Base-by-base conservation (phyloP, 2,888 invertebrate species). In the Mimas tiliae region DNA sequence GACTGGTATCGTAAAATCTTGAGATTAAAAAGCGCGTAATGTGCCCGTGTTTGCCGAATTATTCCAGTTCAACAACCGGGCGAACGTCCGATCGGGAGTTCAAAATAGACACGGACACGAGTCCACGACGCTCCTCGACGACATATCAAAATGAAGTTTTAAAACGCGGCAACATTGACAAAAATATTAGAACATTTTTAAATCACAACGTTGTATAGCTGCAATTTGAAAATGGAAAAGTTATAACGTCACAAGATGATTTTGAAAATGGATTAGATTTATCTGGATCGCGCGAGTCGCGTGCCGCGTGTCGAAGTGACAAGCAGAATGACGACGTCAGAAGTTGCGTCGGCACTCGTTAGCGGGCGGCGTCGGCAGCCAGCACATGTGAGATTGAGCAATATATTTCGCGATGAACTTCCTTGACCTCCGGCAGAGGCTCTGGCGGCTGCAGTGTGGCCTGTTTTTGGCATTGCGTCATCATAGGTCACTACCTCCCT, bases 61-160 rank as follows among this genome's bases (percentile, higher is more conserved):
- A 91, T 90, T 88, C 84, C 91, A 92, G 93, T 92, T 93, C 93
- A 93, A 92, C 90, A 91, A 93, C 92, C 92, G 89, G 87, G 85
- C 89, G 88, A 86, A 82, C 86, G 89, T 79, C 86, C 91, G 89
- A 86, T 87, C 87, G 87, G 87, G 87, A 86, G 90, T 91, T 90
- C 90, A 87, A 88, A 92, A 93, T 92, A 92, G 93, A 92, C 87
- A 85, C 89, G 86, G 81, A 80, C 87, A 81, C 84, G 86, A 81
- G 78, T 78, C 87, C 79, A 77, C 76, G 71, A 69, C 76, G 81
- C 80, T 79, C 81, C 81, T 80, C 81, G 78, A 72, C 76, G 84
- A 86, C 86, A 84, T 82, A 67, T 76, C 80, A 75, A 83, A 86
- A 85, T 82, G 80, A 72, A 68, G 65, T 69, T 70, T 65, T 52